These are phyloP conservation scores for Conus betulinus DNA, from an alignment of 1,140 invertebrate genomes.

Conservation along the genomic window DNA sequence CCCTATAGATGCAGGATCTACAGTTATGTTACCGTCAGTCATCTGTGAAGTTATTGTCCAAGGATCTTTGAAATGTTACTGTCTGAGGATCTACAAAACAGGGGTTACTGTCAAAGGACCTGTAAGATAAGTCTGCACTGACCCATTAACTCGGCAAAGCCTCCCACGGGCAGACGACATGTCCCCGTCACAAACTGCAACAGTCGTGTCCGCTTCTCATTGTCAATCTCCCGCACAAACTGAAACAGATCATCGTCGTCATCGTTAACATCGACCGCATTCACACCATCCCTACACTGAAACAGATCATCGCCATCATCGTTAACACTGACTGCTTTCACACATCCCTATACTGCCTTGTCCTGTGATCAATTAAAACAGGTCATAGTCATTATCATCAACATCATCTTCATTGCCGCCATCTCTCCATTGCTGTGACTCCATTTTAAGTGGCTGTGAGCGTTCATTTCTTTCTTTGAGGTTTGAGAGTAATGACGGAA, in stretches of 20 bases:
- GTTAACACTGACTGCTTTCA: slow-evolving; percentile 40
- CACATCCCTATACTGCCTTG: neutral
- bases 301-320: slow-evolving; percentile 43
- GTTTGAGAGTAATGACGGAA: too few relatives aligned
- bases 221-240: slow-evolving; percentile 95
- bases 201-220: slow-evolving; percentile 92
- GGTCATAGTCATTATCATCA: slow-evolving; percentile 83
- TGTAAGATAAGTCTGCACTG: slow-evolving; percentile 30
- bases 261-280: slow-evolving; percentile 37
- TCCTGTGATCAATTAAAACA: too few relatives aligned
- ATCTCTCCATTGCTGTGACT: neutral
- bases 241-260: slow-evolving; percentile 75
- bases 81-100: too few relatives aligned
- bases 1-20: too few relatives aligned
- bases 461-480: too few relatives aligned
- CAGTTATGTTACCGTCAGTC: too few relatives aligned
- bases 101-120: too few relatives aligned
- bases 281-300: neutral
- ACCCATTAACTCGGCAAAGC: slow-evolving; percentile 98
- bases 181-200: slow-evolving; percentile 98
- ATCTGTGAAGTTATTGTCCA: too few relatives aligned
- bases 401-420: slow-evolving; percentile 30
- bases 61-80: too few relatives aligned
- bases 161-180: slow-evolving; percentile 95
- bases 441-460: too few relatives aligned